Evolutionary conservation across 2,113 vertebrate genomes (phyloP).

Genomic region (Motacilla alba): DNA sequence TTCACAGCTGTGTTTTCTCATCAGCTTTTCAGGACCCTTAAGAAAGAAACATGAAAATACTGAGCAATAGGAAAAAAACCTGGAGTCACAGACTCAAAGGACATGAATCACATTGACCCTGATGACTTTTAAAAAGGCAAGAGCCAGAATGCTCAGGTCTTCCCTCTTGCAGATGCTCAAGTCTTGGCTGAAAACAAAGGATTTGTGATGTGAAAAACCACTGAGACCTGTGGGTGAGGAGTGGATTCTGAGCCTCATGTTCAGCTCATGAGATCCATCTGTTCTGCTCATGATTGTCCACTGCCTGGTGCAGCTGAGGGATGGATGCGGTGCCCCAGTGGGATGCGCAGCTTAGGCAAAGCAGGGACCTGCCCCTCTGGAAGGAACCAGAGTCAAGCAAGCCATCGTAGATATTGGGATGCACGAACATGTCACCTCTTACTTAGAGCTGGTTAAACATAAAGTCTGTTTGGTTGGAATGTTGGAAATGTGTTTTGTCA

Average conservation of each 20-base stretch:
- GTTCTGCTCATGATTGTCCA: too few relatives aligned
- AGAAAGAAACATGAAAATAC: not conserved
- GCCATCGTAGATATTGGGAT: accelerated
- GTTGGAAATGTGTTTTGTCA: not conserved
- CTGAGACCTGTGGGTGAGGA: not conserved
- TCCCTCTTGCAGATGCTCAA: not conserved
- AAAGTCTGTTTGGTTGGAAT: not conserved
- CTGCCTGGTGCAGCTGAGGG: not conserved
- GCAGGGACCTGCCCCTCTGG: not conserved
- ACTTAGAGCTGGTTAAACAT: not conserved
- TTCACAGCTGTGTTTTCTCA: not conserved
- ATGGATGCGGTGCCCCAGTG: not conserved
- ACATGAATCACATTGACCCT: not conserved
- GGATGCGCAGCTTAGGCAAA: not conserved
- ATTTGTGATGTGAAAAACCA: not conserved
- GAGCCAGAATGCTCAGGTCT: not conserved
- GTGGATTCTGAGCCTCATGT: not conserved
- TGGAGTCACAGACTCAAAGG: not conserved
- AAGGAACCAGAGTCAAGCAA: not conserved
- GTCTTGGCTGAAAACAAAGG: not conserved
- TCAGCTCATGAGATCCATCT: not conserved
- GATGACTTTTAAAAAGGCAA: not conserved
- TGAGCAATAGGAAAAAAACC: not conserved
- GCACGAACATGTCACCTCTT: accelerated
- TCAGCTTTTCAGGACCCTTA: not conserved